A percentile compares a stretch with the other conserved stretches of the same genome.
phyloP scores from a whole-genome alignment of 2,113 vertebrate species.

The Cynopterus brachyotis region DNA sequence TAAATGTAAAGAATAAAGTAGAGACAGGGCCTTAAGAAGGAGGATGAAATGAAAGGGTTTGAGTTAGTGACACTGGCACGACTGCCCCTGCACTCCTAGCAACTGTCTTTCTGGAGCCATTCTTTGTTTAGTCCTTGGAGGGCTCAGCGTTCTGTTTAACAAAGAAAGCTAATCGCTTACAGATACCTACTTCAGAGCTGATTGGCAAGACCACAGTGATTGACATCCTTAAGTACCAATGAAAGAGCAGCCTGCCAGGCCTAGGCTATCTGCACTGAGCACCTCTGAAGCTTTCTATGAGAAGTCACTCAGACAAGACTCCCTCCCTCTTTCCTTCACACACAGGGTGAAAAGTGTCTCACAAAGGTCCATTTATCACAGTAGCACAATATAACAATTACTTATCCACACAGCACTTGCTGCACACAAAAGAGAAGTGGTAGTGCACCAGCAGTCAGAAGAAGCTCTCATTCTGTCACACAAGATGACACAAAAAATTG shows the following conservation, averaged over 20 bases:
- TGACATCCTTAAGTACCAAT: constrained; percentile 46
- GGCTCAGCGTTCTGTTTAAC: constrained; percentile 56
- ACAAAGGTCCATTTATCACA: constrained; percentile 48
- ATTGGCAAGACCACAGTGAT: constrained; percentile 48
- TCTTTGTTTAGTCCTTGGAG: constrained; percentile 61
- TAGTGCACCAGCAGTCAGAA: neutral
- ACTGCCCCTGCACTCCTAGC: neutral
- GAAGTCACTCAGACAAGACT: constrained; percentile 58
- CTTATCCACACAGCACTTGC: neutral
- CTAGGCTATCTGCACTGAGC: constrained; percentile 39
- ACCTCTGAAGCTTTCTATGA: constrained; percentile 61
- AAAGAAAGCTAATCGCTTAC: constrained; percentile 54
- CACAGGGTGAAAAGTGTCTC: constrained; percentile 39
- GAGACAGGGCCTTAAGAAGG: neutral
- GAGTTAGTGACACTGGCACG: neutral
- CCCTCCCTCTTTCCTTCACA: neutral
- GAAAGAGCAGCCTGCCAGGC: constrained; percentile 38
- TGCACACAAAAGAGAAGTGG: constrained; percentile 32
- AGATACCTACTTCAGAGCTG: constrained; percentile 45
- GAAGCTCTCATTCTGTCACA: neutral
- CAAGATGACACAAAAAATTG: neutral
- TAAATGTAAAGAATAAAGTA: constrained; percentile 28
- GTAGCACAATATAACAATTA: constrained; percentile 47
- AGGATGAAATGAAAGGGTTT: constrained; percentile 28
- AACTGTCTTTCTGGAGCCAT: constrained; percentile 35